Evolutionary conservation across 64 coral and sea anemone genomes (phyloP).

Genomic region (Montipora sp.): DNA sequence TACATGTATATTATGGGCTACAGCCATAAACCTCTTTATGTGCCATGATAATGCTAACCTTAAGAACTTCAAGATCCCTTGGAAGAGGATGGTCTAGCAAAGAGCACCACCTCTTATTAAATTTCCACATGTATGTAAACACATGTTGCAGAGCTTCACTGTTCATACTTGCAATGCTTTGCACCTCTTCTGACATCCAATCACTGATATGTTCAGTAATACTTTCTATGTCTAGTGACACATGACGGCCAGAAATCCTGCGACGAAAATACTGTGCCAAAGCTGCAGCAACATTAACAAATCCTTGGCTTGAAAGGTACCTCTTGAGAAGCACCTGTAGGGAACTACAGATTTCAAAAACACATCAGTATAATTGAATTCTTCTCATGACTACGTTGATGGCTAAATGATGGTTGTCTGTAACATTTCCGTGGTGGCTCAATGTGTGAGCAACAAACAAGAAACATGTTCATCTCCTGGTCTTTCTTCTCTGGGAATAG

Average conservation of each 20-base stretch:
- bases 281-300: constrained; percentile 89
- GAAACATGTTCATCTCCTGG: no score
- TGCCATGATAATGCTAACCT: constrained; percentile 52
- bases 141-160: constrained; percentile 64
- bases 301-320: constrained; percentile 87
- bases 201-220: constrained; percentile 69
- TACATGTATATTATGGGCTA: not conserved
- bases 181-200: constrained; percentile 89
- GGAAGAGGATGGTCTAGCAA: constrained; percentile 65
- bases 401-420: no score
- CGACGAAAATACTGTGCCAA: constrained; percentile 85
- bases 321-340: constrained; percentile 87
- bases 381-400: not conserved
- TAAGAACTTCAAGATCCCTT: constrained; percentile 76
- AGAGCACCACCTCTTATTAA: constrained; percentile 65
- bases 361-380: not conserved
- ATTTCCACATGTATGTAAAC: constrained; percentile 90
- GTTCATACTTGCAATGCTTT: constrained; percentile 75
- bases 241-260: constrained; percentile 38
- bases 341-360: not conserved
- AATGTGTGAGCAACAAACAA: no score
- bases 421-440: no score
- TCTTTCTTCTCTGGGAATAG: no score
- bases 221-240: constrained; percentile 38
- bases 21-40: not conserved